These are phyloP conservation scores for Oreochromis aureus DNA, from an alignment of 2,113 vertebrate genomes.

Conservation along the genomic window DNA sequence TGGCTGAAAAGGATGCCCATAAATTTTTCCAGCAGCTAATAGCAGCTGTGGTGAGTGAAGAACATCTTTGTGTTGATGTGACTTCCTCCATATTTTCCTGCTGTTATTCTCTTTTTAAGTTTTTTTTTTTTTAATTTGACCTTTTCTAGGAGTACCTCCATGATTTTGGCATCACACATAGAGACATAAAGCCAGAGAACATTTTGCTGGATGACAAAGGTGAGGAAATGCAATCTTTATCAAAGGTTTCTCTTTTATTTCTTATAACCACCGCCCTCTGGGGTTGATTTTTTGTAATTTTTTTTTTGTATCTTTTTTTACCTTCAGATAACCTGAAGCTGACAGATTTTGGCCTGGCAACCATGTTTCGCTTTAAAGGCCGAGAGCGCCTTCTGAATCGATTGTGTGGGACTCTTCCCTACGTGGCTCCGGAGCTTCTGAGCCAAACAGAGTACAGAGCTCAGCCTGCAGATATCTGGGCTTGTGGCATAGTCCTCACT, in stretches of 20 bases:
- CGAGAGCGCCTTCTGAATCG: slow-evolving; percentile 81
- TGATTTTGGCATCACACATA: slow-evolving; percentile 88
- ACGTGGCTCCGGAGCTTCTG: slow-evolving; percentile 92
- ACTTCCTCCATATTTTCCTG: background rate
- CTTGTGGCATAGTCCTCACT: slow-evolving; percentile 92
- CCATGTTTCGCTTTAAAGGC: slow-evolving; percentile 88
- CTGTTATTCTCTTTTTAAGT: background rate
- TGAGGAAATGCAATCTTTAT: slow-evolving; percentile 25
- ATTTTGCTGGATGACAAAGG: slow-evolving; percentile 92
- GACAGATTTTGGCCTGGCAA: slow-evolving; percentile 93
- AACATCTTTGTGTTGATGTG: background rate
- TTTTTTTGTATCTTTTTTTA: background rate
- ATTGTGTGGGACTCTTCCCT: slow-evolving; percentile 92
- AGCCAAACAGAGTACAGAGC: slow-evolving; percentile 81
- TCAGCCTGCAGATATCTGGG: slow-evolving; percentile 91
- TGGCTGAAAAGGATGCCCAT: slow-evolving; percentile 90
- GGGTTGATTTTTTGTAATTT: background rate
- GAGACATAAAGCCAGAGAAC: slow-evolving; percentile 97
- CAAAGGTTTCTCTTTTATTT: background rate
- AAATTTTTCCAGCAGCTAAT: slow-evolving; percentile 92
- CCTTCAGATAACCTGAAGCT: slow-evolving; percentile 90
- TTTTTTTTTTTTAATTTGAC: background rate
- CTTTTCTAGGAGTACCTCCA: slow-evolving; percentile 86
- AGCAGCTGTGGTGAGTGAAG: slow-evolving; percentile 85
- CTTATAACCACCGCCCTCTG: background rate